phyloP scores from a whole-genome alignment of 1,140 invertebrate genomes.

The Drosophila asahinai region DNA sequence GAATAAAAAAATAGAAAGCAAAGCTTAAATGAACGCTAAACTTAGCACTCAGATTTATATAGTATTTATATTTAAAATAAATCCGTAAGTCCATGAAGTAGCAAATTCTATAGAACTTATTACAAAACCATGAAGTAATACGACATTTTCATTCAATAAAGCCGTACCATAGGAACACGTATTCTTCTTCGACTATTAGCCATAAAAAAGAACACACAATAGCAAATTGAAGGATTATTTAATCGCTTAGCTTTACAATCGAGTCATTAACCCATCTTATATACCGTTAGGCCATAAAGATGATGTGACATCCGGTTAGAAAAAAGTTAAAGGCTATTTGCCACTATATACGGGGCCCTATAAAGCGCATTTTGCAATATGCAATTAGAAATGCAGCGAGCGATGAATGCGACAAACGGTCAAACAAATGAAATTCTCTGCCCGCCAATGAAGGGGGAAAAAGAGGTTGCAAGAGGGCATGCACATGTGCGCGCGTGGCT shows the following conservation, averaged over 20 bases:
- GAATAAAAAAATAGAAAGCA: background rate
- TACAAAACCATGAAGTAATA: background rate
- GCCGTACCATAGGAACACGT: too few relatives aligned
- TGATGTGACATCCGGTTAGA: slow-evolving; percentile 37
- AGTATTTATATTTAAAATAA: background rate
- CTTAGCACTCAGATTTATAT: background rate
- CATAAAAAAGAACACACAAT: background rate
- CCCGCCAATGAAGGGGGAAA: background rate
- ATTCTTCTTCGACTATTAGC: too few relatives aligned
- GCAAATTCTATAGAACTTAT: background rate
- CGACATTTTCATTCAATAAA: background rate
- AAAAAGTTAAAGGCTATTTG: slow-evolving; percentile 9
- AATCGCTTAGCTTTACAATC: background rate
- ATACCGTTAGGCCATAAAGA: slow-evolving; percentile 11
- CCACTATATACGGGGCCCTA: slow-evolving; percentile 9
- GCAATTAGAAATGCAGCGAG: slow-evolving; percentile 66
- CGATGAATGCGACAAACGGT: slow-evolving; percentile 55
- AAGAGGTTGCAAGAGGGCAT: background rate
- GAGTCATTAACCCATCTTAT: background rate
- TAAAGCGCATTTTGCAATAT: slow-evolving; percentile 35
- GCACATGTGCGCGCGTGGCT: slow-evolving; percentile 65
- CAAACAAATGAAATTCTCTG: slow-evolving; percentile 29
- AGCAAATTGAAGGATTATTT: background rate
- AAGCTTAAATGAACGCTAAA: too few relatives aligned
- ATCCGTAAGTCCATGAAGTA: background rate